Base-by-base conservation (phyloP, 2,888 invertebrate genomes). In the Drosophila eohydei region DNA sequence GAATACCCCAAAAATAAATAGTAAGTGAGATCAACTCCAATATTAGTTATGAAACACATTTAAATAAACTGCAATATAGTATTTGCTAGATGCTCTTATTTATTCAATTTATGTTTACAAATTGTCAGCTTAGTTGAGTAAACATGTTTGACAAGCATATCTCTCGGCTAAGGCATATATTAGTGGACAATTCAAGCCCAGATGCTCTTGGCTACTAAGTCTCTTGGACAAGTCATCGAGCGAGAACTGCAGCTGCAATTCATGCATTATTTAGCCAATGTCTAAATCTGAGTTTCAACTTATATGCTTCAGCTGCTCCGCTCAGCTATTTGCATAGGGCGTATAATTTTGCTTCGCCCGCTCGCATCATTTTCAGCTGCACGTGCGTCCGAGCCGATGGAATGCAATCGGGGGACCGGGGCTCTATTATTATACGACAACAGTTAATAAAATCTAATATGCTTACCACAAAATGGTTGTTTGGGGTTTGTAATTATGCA, bases 401-500 rank as follows among this genome's bases (percentile, higher is more conserved):
- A 64, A 48, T 50, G 41, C 54, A 50, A 41, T 8, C 14, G 66
- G 28, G 21, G 55, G 52, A 3, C 11, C 12, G 52, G 43, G 48
- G 34, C 40, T 56, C 58, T 62, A 43, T 43, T 62, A 26, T 43
- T 68, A 58, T 88, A 71, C 70, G 76, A 83, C 68, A 81, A 73
- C 78, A 78, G 79, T 80, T 88, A 85, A 90, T 90, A 76, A 86
- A 90, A 88, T 90, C 79, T 87, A 88, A 88, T 86, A 88, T 79
- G 86, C 90, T 83, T 71, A 43, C 90, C 90, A 62, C 90, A 90
- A 86, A 86, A 79, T 86, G 84, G 76, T 77, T 86, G 89, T 90
- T 88, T 87, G 87, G 88, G 90, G 83, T 63, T 89, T 85, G 88
- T 84, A 84, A 84, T 84, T 84, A 84, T 84, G 86, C 80, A 74